These are phyloP conservation scores for Tylochromis polylepis DNA, from an alignment of 2,113 vertebrate genomes.

Conservation along the genomic window DNA sequence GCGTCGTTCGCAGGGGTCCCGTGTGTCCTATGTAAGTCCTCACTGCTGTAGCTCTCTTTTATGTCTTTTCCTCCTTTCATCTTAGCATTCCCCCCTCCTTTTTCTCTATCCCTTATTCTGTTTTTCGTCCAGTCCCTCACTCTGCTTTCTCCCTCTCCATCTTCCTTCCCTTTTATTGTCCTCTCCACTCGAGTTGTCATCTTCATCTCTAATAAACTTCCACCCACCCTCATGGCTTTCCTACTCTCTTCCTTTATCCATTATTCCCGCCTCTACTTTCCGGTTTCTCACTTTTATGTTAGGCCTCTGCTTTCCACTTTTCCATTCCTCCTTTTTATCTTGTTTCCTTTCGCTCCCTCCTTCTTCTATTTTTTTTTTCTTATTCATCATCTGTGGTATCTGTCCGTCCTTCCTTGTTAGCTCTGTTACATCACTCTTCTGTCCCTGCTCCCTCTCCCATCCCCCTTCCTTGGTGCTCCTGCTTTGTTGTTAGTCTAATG, in stretches of 20 bases:
- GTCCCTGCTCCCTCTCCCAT: background rate
- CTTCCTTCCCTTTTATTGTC: constrained; percentile 4
- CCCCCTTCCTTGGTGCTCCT: background rate
- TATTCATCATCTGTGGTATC: background rate
- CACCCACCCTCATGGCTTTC: background rate
- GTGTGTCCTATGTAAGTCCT: background rate
- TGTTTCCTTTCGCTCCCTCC: background rate
- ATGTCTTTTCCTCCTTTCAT: background rate
- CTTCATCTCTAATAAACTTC: constrained; percentile 2
- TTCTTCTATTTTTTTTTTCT: background rate
- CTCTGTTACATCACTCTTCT: background rate
- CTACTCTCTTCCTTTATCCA: background rate
- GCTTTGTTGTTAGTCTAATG: constrained; percentile 73
- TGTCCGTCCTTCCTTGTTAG: background rate
- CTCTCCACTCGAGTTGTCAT: background rate
- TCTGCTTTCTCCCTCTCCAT: background rate
- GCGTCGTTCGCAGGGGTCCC: background rate
- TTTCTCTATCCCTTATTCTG: background rate
- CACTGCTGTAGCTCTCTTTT: background rate
- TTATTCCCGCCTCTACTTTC: background rate
- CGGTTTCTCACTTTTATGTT: background rate
- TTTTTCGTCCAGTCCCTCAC: background rate
- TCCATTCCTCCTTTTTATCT: background rate
- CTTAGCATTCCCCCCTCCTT: background rate
- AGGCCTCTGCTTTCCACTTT: background rate